These are phyloP conservation scores for Phalacrocorax carbo DNA, from an alignment of 2,113 vertebrate species.

Conservation along the genomic window DNA sequence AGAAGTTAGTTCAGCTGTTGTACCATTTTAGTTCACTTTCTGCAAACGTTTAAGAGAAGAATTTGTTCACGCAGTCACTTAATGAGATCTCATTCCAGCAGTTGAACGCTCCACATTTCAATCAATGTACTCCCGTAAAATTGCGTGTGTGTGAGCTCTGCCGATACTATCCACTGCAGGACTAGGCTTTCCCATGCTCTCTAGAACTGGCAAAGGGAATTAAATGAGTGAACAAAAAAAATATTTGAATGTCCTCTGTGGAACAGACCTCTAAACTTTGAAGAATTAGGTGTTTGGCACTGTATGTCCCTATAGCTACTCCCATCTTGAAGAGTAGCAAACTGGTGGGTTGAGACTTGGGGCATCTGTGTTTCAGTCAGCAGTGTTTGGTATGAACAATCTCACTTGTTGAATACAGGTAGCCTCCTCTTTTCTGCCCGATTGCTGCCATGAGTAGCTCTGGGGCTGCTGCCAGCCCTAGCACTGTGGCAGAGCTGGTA, in stretches of 20 bases:
- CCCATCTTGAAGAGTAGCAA: neutral
- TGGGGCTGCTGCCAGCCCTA: neutral
- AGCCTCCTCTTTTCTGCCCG: neutral
- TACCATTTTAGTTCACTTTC: neutral
- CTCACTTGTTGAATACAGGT: neutral
- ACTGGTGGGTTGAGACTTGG: neutral
- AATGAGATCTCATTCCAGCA: neutral
- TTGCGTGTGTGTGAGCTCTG: neutral
- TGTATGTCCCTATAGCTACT: neutral
- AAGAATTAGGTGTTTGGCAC: neutral
- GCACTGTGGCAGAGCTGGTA: neutral
- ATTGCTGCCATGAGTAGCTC: neutral
- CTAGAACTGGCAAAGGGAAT: neutral
- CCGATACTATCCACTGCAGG: neutral
- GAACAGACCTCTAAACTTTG: neutral
- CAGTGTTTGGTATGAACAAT: neutral
- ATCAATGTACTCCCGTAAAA: neutral
- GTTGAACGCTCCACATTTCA: neutral
- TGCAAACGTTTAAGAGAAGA: neutral
- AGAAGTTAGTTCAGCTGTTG: neutral
- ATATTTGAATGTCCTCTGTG: too few species aligned
- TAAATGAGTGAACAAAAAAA: neutral
- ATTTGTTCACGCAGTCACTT: neutral
- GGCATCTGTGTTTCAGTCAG: neutral
- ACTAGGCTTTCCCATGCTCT: neutral